Conservation (phyloP, 2,888 invertebrate genomes). For the Tenthredo notha region DNA sequence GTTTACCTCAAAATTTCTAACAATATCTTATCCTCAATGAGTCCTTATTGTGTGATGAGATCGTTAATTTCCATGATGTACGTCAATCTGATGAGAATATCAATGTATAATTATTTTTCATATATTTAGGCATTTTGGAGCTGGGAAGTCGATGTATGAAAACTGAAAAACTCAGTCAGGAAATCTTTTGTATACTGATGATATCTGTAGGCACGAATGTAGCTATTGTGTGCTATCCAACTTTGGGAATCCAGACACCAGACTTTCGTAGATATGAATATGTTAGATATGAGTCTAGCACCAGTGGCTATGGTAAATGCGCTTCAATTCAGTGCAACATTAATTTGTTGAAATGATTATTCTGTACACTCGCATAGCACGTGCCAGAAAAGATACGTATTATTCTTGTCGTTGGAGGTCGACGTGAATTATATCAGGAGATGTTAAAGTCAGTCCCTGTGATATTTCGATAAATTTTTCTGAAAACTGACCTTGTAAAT, state of each 20-base stretch:
- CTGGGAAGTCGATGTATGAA: background rate
- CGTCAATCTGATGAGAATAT: background rate
- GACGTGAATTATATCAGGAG: background rate
- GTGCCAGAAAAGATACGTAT: background rate
- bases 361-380: background rate
- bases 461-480: background rate
- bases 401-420: background rate
- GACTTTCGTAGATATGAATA: background rate
- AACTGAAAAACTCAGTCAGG: background rate
- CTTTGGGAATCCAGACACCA: background rate
- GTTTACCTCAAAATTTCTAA: background rate
- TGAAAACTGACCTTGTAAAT: conserved; percentile 3
- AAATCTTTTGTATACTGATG: background rate
- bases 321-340: background rate
- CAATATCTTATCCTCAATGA: background rate
- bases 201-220: background rate
- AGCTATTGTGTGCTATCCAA: background rate
- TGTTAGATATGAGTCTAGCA: background rate
- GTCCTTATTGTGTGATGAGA: background rate
- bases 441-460: background rate
- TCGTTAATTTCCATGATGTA: background rate
- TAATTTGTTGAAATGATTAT: background rate
- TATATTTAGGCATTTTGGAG: background rate
- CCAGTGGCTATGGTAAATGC: background rate
- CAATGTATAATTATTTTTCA: background rate